Percentiles rank a stretch among this genome's conserved stretches.
Conservation (phyloP, 2,888 invertebrate species). For the Acrobeloides nanus region DNA sequence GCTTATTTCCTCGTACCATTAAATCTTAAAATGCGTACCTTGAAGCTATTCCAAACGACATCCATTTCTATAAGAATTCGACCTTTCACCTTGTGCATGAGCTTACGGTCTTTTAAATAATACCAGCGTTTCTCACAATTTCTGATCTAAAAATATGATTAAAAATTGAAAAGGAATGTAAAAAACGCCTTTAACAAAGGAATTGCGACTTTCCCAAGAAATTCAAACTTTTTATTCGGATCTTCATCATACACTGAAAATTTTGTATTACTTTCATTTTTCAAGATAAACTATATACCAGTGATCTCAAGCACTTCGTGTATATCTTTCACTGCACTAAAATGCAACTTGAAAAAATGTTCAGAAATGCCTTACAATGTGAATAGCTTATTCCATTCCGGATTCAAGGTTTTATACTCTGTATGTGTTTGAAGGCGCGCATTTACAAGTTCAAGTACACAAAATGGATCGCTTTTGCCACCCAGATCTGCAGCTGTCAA, state of each 20-base stretch:
- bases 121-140: slow-evolving; percentile 92
- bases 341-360: slow-evolving; percentile 16
- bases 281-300: too few relatives aligned
- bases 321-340: slow-evolving; percentile 69
- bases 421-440: slow-evolving; percentile 92
- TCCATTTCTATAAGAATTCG: slow-evolving; percentile 84
- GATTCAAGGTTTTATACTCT: slow-evolving; percentile 90
- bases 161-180: not conserved
- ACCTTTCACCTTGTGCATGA: slow-evolving; percentile 81
- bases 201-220: slow-evolving; percentile 81
- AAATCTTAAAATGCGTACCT: too few relatives aligned
- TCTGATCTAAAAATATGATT: slow-evolving; percentile 61
- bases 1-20: too few relatives aligned
- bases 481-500: slow-evolving; percentile 88
- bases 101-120: slow-evolving; percentile 87
- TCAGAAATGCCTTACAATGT: slow-evolving; percentile 68
- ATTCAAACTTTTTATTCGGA: slow-evolving; percentile 85
- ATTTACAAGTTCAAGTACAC: slow-evolving; percentile 79
- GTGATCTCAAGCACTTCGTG: slow-evolving; percentile 87
- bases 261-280: slow-evolving; percentile 72
- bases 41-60: slow-evolving; percentile 80
- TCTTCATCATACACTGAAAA: slow-evolving; percentile 72
- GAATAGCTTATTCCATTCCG: slow-evolving; percentile 97
- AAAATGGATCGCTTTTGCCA: slow-evolving; percentile 90
- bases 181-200: slow-evolving; percentile 65